A percentile compares a stretch with the other conserved stretches of the same genome.
These are phyloP conservation scores for Dreissena rostriformis DNA, from an alignment of 1,140 invertebrate genomes.

Conservation along the genomic window DNA sequence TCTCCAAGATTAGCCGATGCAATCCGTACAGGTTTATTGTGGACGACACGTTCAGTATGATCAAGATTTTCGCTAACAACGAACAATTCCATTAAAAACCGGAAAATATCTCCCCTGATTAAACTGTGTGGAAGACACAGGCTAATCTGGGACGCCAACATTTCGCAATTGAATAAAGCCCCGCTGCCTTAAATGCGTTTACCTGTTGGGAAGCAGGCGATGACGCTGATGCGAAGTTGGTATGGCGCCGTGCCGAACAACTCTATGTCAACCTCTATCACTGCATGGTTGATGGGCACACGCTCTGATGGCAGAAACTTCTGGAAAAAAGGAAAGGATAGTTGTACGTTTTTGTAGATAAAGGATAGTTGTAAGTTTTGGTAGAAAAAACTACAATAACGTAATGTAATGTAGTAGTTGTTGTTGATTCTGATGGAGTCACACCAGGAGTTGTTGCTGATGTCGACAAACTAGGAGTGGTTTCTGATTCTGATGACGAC, in stretches of 20 bases:
- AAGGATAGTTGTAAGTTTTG: not conserved
- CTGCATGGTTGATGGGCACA: conserved; percentile 17
- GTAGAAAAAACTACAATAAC: not conserved
- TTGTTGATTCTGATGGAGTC: not conserved
- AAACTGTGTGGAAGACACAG: no score
- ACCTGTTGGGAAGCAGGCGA: conserved; percentile 48
- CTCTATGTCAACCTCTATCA: conserved; percentile 45
- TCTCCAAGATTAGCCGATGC: no score
- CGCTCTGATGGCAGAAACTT: conserved; percentile 23
- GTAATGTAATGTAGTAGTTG: no score
- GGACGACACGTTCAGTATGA: no score
- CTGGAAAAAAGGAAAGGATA: conserved; percentile 24
- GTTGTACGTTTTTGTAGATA: not conserved
- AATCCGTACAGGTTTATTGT: no score
- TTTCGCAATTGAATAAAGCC: no score
- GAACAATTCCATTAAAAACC: no score
- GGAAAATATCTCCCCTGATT: no score
- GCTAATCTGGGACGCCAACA: no score
- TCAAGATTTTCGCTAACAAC: no score
- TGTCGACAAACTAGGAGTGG: no score
- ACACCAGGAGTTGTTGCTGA: not conserved
- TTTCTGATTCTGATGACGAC: not conserved
- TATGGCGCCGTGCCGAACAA: conserved; percentile 17
- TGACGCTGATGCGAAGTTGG: conserved; percentile 32
- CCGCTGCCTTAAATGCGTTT: not conserved